phyloP scores from a whole-genome alignment of 2,797 vertebrate genomes.

The Danio tinwini region DNA sequence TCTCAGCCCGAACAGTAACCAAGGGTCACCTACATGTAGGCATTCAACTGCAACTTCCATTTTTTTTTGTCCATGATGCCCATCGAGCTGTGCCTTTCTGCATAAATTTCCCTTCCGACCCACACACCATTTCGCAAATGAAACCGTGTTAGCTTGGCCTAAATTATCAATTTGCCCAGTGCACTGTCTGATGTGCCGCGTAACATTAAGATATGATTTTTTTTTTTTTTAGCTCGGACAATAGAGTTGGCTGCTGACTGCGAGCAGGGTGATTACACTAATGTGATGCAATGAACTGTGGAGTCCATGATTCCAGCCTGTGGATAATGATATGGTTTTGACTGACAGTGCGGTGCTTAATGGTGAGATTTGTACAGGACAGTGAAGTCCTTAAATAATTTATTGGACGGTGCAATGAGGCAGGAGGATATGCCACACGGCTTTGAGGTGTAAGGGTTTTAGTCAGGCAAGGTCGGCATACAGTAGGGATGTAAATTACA shows the following conservation, averaged over 20 bases:
- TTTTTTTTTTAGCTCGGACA: conserved; percentile 62
- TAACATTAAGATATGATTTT: conserved; percentile 56
- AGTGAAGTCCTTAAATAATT: conserved; percentile 43
- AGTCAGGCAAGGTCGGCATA: conserved; percentile 48
- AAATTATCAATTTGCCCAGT: conserved; percentile 56
- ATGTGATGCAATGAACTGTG: conserved; percentile 53
- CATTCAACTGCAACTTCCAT: conserved; percentile 23
- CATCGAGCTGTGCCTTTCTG: conserved; percentile 48
- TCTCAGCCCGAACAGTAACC: conserved; percentile 3
- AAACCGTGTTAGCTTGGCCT: conserved; percentile 54
- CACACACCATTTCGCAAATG: conserved; percentile 65
- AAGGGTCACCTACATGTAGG: conserved; percentile 8
- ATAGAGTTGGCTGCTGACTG: conserved; percentile 56
- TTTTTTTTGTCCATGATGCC: background rate
- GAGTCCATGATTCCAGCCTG: conserved; percentile 43
- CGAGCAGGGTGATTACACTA: conserved; percentile 44
- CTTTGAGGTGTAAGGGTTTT: conserved; percentile 38
- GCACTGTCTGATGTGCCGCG: conserved; percentile 48
- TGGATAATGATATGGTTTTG: conserved; percentile 51
- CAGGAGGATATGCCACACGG: conserved; percentile 16
- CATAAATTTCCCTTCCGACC: conserved; percentile 44
- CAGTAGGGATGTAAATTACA: conserved; percentile 14
- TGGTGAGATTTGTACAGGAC: conserved; percentile 44
- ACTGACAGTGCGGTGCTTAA: conserved; percentile 53
- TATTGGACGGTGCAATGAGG: conserved; percentile 36